Evolutionary conservation across 35 echinoderm and acorn worm genomes (phyloP).

Genomic region (Lytechinus variegatus): DNA sequence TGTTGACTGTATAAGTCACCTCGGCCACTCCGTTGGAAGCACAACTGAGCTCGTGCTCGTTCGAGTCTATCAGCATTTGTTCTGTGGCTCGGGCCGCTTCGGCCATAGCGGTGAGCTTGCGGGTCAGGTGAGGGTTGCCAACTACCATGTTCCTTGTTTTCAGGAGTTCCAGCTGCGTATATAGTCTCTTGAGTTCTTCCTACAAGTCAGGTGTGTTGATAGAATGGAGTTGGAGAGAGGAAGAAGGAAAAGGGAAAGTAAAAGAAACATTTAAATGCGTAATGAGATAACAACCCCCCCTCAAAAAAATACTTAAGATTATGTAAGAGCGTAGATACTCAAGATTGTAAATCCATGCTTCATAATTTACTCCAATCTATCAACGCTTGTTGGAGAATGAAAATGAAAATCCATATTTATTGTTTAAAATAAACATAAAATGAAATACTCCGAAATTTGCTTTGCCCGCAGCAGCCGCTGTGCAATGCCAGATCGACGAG

Average conservation of each 20-base stretch:
- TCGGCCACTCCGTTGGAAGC: conserved; percentile 60
- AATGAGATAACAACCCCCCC: too few species aligned
- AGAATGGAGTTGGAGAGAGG: neutral
- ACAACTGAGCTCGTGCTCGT: conserved; percentile 58
- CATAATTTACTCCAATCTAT: too few species aligned
- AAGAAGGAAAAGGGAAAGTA: neutral
- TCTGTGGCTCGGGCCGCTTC: conserved; percentile 87
- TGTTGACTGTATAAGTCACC: conserved; percentile 66
- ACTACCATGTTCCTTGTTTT: conserved; percentile 94
- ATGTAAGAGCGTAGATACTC: too few species aligned
- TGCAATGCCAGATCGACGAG: too few species aligned
- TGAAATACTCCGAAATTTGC: too few species aligned
- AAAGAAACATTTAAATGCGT: neutral
- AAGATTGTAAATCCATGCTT: too few species aligned
- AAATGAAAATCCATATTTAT: too few species aligned
- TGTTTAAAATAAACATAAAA: too few species aligned
- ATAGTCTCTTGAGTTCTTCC: conserved; percentile 93
- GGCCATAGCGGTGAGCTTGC: conserved; percentile 87
- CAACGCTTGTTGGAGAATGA: too few species aligned
- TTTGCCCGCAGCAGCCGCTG: too few species aligned
- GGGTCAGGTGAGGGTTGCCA: conserved; percentile 88
- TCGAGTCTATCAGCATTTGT: conserved; percentile 77
- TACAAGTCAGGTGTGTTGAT: neutral
- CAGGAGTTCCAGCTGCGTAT: conserved; percentile 90
- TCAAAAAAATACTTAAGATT: too few species aligned